Evolutionary conservation across 2,797 vertebrate genomes (phyloP).

Genomic region (Gymnopithys bicolor): DNA sequence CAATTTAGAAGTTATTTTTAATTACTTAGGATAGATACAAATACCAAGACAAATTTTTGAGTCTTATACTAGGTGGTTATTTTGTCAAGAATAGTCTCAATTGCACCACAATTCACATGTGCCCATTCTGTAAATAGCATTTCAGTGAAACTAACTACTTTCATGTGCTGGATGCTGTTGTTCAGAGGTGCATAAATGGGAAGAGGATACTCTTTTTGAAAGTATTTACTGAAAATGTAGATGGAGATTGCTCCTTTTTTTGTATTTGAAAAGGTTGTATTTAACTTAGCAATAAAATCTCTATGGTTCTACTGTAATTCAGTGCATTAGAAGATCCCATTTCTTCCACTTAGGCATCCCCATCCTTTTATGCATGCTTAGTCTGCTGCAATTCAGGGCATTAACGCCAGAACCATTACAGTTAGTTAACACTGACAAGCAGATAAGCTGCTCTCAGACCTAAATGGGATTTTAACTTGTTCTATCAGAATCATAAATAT

Average conservation of each 20-base stretch:
- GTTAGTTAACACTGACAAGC: constrained; percentile 11
- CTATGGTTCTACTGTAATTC: background rate
- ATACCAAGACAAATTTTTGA: background rate
- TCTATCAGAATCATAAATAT: background rate
- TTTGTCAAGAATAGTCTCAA: background rate
- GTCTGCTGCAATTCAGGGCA: background rate
- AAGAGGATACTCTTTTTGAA: background rate
- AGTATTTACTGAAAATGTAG: background rate
- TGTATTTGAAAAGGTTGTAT: background rate
- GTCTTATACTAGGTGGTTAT: background rate
- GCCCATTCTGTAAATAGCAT: background rate
- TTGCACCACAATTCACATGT: background rate
- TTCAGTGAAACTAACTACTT: background rate
- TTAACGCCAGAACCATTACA: background rate
- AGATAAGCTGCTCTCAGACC: background rate
- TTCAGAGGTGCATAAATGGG: background rate
- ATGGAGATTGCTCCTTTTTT: background rate
- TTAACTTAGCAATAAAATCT: background rate
- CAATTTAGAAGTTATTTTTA: background rate
- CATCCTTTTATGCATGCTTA: background rate
- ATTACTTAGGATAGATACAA: background rate
- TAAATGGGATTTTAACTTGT: background rate
- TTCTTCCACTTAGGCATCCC: background rate
- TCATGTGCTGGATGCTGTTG: background rate
- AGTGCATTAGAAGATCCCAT: background rate